phyloP scores from a whole-genome alignment of 2,113 vertebrate species.

The Climacteris rufus region DNA sequence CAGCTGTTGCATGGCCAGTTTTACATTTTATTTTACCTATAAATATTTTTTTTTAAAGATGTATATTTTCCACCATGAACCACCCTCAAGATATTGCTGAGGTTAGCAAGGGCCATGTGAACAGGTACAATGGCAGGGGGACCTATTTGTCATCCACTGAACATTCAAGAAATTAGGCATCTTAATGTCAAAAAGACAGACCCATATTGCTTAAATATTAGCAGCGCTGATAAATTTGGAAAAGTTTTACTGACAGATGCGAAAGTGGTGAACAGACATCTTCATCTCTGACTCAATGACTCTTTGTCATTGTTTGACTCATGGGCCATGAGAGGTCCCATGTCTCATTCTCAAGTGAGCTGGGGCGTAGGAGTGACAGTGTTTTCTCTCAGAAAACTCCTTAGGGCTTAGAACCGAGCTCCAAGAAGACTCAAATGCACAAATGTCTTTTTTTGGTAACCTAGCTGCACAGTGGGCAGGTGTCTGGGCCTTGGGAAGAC shows the following conservation, averaged over 20 bases:
- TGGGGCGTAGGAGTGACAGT: neutral
- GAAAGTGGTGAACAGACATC: neutral
- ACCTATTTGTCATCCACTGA: neutral
- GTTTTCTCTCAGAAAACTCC: neutral
- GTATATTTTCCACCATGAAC: neutral
- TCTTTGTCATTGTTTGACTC: neutral
- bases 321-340: neutral
- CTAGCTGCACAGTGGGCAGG: neutral
- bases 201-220: neutral
- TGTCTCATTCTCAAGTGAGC: neutral
- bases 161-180: neutral
- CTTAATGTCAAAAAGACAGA: neutral
- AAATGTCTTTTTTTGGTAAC: neutral
- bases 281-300: neutral
- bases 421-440: neutral
- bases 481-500: neutral
- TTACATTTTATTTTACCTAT: neutral
- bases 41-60: neutral
- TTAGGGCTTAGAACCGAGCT: neutral
- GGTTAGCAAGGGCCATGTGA: neutral
- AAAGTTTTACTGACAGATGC: neutral
- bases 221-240: neutral
- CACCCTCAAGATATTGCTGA: neutral
- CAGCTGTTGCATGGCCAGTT: neutral
- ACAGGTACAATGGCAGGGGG: neutral